Evolutionary conservation across 2,113 vertebrate genomes (phyloP).

Genomic region (Tympanuchus pallidicinctus): DNA sequence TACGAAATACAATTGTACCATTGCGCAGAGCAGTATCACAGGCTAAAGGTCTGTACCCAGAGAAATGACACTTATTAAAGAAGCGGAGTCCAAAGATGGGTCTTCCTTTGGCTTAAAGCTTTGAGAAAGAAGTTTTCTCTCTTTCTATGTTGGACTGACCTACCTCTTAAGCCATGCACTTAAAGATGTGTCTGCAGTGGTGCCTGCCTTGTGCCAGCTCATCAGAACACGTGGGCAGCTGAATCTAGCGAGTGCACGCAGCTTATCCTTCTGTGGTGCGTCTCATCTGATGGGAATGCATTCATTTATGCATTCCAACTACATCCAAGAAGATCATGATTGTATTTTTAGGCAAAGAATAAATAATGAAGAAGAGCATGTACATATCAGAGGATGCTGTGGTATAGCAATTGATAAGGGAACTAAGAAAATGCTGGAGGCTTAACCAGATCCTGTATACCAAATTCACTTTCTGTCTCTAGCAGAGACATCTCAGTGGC

Average conservation of each 20-base stretch:
- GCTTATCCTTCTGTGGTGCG: neutral
- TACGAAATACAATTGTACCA: accelerated
- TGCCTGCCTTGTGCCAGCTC: neutral
- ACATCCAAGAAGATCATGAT: neutral
- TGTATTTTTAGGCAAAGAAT: neutral
- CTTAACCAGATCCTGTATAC: neutral
- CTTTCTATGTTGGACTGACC: neutral
- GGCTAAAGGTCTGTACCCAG: neutral
- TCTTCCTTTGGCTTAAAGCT: neutral
- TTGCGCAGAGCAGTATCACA: neutral
- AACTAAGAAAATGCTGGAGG: neutral
- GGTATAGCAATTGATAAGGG: neutral
- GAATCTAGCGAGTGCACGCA: neutral
- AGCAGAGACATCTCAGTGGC: neutral
- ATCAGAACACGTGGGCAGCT: neutral
- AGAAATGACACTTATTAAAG: neutral
- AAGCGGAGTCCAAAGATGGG: neutral
- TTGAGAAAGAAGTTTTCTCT: neutral
- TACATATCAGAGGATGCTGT: neutral
- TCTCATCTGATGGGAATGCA: neutral
- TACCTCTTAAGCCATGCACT: neutral
- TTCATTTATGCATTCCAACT: neutral
- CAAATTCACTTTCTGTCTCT: neutral
- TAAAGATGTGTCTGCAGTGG: neutral
- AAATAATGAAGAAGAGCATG: accelerated